phyloP scores from a whole-genome alignment of 2,888 invertebrate genomes.

The Hirudinaria manillensis region DNA sequence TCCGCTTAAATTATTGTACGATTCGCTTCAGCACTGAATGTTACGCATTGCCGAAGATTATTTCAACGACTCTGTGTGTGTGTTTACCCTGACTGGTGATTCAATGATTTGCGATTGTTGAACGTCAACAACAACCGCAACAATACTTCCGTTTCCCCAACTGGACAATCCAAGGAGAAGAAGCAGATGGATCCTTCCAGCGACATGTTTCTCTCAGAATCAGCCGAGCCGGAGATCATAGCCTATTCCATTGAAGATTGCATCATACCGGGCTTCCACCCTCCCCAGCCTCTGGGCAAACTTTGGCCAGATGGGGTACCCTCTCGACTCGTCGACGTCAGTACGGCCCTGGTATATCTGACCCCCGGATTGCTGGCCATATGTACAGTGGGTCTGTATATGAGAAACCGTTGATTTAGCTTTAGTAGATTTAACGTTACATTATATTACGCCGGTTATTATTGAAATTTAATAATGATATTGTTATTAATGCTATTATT shows the following conservation, averaged over 20 bases:
- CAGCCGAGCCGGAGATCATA: conserved; percentile 24
- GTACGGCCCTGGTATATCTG: conserved; percentile 38
- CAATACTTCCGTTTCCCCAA: not conserved
- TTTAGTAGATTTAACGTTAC: too few species aligned
- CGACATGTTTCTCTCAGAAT: conserved; percentile 9
- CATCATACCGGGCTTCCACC: conserved; percentile 32
- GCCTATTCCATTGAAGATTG: conserved; percentile 27
- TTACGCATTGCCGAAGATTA: too few species aligned
- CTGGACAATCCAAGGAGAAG: too few species aligned
- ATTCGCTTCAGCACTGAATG: too few species aligned
- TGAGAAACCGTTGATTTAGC: not conserved
- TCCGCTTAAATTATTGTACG: too few species aligned
- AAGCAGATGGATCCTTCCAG: not conserved
- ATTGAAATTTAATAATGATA: too few species aligned
- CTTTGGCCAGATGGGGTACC: conserved; percentile 29
- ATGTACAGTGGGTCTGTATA: conserved; percentile 44
- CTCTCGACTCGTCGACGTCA: conserved; percentile 21
- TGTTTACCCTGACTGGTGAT: too few species aligned
- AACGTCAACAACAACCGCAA: not conserved
- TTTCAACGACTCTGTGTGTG: too few species aligned
- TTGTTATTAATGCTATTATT: too few species aligned
- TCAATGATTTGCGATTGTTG: not conserved
- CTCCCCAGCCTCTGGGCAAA: conserved; percentile 20
- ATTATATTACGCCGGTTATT: too few species aligned
- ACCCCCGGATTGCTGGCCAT: conserved; percentile 45